These are phyloP conservation scores for Crotalus viridis DNA, from an alignment of 2,113 vertebrate species.

Conservation along the genomic window DNA sequence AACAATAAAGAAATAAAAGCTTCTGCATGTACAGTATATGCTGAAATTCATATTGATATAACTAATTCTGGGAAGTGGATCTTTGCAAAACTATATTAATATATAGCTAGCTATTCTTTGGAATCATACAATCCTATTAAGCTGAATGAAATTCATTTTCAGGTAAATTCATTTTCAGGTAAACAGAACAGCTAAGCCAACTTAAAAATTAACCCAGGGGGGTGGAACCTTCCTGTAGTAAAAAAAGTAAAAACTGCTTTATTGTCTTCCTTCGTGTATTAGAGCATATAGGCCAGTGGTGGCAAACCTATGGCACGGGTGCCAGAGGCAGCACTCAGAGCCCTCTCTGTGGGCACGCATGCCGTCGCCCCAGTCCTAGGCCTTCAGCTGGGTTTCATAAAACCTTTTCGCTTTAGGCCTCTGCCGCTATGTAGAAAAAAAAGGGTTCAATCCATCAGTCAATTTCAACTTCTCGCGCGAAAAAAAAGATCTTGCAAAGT, in stretches of 20 bases:
- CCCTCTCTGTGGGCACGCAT: too few species aligned
- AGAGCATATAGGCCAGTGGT: neutral
- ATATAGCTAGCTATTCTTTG: neutral
- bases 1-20: fast-evolving
- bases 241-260: neutral
- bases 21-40: neutral
- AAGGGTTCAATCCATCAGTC: too few species aligned
- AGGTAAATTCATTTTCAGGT: neutral
- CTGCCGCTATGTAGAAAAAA: too few species aligned
- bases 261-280: neutral
- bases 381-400: too few species aligned
- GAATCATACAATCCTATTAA: neutral
- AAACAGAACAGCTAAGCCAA: neutral
- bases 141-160: neutral
- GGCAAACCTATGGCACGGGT: too few species aligned
- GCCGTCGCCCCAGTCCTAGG: too few species aligned
- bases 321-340: too few species aligned
- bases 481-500: too few species aligned
- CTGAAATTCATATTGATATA: too few species aligned
- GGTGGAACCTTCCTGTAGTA: neutral
- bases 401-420: too few species aligned
- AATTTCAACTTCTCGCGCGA: too few species aligned
- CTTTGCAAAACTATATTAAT: neutral
- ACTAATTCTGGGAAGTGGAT: neutral
- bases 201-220: neutral